phyloP scores from a whole-genome alignment of 2,113 vertebrate species.

The Xenotilapia caudafasciata region DNA sequence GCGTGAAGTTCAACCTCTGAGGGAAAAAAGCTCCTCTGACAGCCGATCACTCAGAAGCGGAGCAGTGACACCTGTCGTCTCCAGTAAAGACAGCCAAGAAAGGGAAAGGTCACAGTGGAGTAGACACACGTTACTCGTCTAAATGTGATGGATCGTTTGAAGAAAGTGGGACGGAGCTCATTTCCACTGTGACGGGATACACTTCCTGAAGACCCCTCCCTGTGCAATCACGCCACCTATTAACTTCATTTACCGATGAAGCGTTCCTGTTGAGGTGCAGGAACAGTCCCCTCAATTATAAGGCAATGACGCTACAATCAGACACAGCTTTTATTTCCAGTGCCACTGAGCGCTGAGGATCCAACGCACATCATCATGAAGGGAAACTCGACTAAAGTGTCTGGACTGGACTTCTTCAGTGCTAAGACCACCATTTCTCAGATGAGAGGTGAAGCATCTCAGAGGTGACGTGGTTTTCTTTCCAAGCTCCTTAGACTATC shows the following conservation, averaged over 20 bases:
- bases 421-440: too few relatives aligned
- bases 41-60: background rate
- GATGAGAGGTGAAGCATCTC: too few relatives aligned
- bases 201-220: background rate
- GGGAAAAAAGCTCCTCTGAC: background rate
- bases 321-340: background rate
- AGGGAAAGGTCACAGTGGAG: background rate
- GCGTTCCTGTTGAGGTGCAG: background rate
- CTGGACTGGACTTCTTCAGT: background rate
- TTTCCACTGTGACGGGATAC: background rate
- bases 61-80: background rate
- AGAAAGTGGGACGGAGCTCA: rapidly evolving
- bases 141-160: background rate
- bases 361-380: too few relatives aligned
- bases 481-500: background rate
- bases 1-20: background rate
- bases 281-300: background rate
- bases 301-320: background rate
- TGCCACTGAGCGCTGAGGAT: rapidly evolving
- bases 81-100: background rate
- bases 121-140: background rate
- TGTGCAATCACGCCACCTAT: background rate
- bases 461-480: too few relatives aligned
- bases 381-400: background rate
- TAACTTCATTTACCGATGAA: background rate